A percentile compares a stretch with the other conserved stretches of the same genome.
These are phyloP conservation scores for Neomonachus schauinslandi DNA, from an alignment of 2,113 vertebrate species.

Conservation along the genomic window DNA sequence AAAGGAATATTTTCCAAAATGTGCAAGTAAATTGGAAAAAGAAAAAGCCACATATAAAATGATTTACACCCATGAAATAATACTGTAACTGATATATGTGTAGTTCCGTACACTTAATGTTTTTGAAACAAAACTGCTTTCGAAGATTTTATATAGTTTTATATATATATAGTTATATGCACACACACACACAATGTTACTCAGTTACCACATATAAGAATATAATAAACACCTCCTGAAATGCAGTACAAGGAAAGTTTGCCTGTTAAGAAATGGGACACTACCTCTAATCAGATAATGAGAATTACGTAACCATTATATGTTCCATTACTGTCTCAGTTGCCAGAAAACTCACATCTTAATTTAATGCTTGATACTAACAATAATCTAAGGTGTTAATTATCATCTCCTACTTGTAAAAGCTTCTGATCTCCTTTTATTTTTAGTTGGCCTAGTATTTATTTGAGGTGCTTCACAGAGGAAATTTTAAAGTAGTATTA, in stretches of 20 bases:
- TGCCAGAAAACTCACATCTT: background rate
- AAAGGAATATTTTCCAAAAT: background rate
- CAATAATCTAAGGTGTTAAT: background rate
- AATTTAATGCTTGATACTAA: slow-evolving; percentile 21
- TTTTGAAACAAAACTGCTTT: background rate
- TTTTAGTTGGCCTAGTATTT: background rate
- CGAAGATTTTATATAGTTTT: background rate
- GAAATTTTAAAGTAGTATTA: background rate
- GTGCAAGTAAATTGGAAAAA: slow-evolving; percentile 4
- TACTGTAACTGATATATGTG: background rate
- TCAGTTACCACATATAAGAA: background rate
- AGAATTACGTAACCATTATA: background rate
- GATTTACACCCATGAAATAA: background rate
- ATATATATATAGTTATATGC: background rate
- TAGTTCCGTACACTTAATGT: background rate
- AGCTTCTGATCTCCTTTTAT: background rate
- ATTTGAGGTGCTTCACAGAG: background rate
- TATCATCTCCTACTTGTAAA: background rate
- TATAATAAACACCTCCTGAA: background rate
- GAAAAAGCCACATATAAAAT: background rate
- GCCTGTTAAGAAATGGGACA: background rate
- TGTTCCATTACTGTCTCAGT: background rate
- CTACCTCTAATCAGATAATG: background rate
- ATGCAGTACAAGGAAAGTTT: background rate
- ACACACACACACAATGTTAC: background rate